phyloP scores from a whole-genome alignment of 2,797 vertebrate genomes.

The Characodon lateralis region DNA sequence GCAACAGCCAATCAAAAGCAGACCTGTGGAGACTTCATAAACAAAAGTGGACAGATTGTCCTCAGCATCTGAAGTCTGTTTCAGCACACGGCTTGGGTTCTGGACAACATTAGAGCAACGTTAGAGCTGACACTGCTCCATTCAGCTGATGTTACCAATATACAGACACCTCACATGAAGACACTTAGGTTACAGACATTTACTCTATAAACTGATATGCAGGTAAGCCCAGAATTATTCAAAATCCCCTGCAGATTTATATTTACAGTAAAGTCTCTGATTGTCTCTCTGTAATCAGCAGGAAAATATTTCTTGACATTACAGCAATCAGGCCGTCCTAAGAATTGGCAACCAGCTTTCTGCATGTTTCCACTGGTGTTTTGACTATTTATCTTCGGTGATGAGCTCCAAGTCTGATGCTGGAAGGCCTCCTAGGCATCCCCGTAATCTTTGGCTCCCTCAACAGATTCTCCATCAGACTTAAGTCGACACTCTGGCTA shows the following conservation, averaged over 20 bases:
- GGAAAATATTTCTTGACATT: too few relatives aligned
- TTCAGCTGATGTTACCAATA: background rate
- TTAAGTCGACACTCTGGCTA: background rate
- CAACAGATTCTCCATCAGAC: background rate
- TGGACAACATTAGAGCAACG: slow-evolving; percentile 19
- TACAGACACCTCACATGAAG: background rate
- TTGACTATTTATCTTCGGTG: background rate
- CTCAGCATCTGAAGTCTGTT: slow-evolving; percentile 18
- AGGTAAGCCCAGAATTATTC: background rate
- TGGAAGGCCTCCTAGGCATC: background rate
- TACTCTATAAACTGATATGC: background rate
- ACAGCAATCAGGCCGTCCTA: too few relatives aligned
- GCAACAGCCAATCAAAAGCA: slow-evolving; percentile 60
- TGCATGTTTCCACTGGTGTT: background rate
- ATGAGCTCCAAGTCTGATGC: background rate
- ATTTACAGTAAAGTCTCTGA: background rate
- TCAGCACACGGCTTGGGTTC: slow-evolving; percentile 14
- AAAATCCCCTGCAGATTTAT: background rate
- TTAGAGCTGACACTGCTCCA: slow-evolving; percentile 29
- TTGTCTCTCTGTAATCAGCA: background rate
- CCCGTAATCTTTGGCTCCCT: background rate
- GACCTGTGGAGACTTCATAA: slow-evolving; percentile 27
- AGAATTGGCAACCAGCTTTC: too few relatives aligned
- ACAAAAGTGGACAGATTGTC: slow-evolving; percentile 42
- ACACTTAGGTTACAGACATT: background rate